These are phyloP conservation scores for Apostichopus californicus DNA, from an alignment of 35 echinoderm and acorn worm species.

Conservation along the genomic window DNA sequence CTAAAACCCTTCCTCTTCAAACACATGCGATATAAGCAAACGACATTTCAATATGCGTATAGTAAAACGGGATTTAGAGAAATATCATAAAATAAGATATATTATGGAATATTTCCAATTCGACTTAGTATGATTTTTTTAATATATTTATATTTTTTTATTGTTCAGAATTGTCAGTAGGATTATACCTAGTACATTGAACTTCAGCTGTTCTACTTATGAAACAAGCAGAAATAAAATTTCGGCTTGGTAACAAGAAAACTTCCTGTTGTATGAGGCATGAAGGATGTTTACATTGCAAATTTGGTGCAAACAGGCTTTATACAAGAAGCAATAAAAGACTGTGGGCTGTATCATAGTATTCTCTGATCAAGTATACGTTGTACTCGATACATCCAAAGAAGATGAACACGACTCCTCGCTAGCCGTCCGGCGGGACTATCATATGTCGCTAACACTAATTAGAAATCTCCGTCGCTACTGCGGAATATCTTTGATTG, in stretches of 20 bases:
- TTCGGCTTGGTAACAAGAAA: background rate
- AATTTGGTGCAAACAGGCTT: background rate
- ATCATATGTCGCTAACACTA: background rate
- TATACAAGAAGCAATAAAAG: background rate
- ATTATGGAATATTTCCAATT: too few relatives aligned
- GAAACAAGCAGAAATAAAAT: background rate
- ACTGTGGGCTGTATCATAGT: background rate
- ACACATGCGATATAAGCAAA: too few relatives aligned
- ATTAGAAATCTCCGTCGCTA: slow-evolving; percentile 1
- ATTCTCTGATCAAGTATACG: background rate
- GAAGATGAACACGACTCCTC: background rate
- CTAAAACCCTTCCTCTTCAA: too few relatives aligned
- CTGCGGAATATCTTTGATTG: background rate
- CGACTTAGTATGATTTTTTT: too few relatives aligned
- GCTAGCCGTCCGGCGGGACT: background rate
- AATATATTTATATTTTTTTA: too few relatives aligned
- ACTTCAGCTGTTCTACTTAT: background rate
- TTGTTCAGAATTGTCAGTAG: too few relatives aligned
- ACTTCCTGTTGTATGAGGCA: background rate
- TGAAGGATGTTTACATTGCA: background rate
- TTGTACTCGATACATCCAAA: background rate
- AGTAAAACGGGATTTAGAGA: too few relatives aligned
- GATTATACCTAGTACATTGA: too few relatives aligned
- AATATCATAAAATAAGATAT: too few relatives aligned
- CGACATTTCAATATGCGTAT: too few relatives aligned